Evolutionary conservation across 2,797 vertebrate species (phyloP), one percentile per base, ranked within the genome.

Genomic region (Leuciscus waleckii): DNA sequence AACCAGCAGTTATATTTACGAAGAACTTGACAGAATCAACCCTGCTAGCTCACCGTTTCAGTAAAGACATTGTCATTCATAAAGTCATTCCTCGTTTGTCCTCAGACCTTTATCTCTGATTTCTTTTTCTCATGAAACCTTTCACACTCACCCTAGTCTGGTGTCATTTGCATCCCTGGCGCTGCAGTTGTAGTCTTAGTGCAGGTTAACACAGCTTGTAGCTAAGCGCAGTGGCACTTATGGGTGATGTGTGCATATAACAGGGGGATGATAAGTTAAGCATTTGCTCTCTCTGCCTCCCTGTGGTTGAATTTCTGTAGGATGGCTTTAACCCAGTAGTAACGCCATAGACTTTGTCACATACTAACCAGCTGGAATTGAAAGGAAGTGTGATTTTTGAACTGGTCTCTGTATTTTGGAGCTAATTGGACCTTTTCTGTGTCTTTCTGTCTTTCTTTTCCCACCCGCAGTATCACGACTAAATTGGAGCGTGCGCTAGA

Each of bases 401-500:
- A 5, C 43, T 63, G 14, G 67, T 65, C 8, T 58, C 43, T 68
- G 73, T 77, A 41, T 41, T 37, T 65, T 46, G 35, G 4, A 70
- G 23, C 76, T 85, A 65, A 83, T 32, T 43, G 3, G 5, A 71
- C 17, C 17, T 69, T 74, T 19, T 19, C 2, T 21, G 6, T 78
- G 23, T 87, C 26, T 78, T 14, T 81, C n/a, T 68, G 41, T 75
- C 21, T 26, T 61, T 49, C 13, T 89, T 91, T 90, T 92, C 10
- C 88, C 92, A 89, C 91, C 84, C 81, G 91, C 95, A 99, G 98
- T 91, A 99, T 99, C 91, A 99, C 98, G 91, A 98, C 98, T 90
- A 99, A 99, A 94, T 96, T 99, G 93, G 98, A 99, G 95, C 96
- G 98, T 29, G 98, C 98, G 32, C 94, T 99, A 92, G 98, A 99